Conservation (phyloP, 2,797 vertebrate species). For the Antrozous pallidus region DNA sequence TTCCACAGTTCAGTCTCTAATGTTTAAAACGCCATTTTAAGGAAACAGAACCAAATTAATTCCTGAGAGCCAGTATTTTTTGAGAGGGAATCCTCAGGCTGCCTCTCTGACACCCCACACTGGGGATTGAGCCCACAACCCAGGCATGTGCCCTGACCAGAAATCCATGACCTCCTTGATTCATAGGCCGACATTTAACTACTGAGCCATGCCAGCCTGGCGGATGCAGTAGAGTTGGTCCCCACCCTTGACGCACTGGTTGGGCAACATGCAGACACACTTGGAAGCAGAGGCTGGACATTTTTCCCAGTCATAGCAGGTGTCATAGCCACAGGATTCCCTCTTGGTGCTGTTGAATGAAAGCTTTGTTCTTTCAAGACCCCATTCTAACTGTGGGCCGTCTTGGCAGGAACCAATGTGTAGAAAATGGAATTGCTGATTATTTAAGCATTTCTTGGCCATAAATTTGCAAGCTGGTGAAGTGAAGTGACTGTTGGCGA, state of each 20-base stretch:
- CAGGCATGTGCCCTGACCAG: too few relatives aligned
- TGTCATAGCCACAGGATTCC: conserved; percentile 86
- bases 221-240: too few relatives aligned
- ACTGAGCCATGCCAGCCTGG: too few relatives aligned
- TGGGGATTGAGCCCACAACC: too few relatives aligned
- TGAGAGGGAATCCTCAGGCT: too few relatives aligned
- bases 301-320: conserved; percentile 93
- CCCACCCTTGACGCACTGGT: too few relatives aligned
- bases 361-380: conserved; percentile 86
- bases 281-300: too few relatives aligned
- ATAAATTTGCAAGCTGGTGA: conserved; percentile 88
- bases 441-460: conserved; percentile 87
- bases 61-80: neutral
- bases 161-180: too few relatives aligned
- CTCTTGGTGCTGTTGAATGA: conserved; percentile 84
- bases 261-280: too few relatives aligned
- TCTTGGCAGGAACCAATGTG: conserved; percentile 81
- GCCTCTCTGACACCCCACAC: too few relatives aligned
- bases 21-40: neutral
- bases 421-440: conserved; percentile 85
- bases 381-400: conserved; percentile 83
- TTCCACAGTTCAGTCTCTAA: neutral
- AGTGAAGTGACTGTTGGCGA: conserved; percentile 74
- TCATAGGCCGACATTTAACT: too few relatives aligned
- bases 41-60: neutral